Evolutionary conservation across 2,113 vertebrate species (phyloP).

Genomic region (Burhinus bistriatus): DNA sequence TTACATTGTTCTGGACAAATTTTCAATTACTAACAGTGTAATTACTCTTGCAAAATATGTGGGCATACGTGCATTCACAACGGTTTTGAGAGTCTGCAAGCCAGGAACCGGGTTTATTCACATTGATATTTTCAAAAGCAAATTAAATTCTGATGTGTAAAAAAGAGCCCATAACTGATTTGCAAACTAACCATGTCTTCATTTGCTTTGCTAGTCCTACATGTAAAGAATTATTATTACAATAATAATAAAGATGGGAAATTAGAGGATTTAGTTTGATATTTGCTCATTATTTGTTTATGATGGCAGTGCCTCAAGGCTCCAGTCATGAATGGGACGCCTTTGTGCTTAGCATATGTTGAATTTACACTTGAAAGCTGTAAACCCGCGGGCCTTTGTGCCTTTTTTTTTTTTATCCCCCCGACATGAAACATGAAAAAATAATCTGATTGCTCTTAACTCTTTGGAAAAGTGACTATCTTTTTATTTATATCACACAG

Average conservation of each 20-base stretch:
- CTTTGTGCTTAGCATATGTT: not conserved
- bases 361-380: not conserved
- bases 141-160: not conserved
- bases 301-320: not conserved
- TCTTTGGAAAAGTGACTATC: not conserved
- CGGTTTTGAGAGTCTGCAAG: not conserved
- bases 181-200: not conserved
- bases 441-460: not conserved
- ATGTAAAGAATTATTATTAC: not conserved
- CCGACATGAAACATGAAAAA: not conserved
- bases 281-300: not conserved
- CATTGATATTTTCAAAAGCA: not conserved
- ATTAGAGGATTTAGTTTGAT: not conserved
- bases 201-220: not conserved
- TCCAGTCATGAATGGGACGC: not conserved
- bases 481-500: not conserved
- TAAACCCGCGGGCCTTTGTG: not conserved
- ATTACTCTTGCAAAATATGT: not conserved
- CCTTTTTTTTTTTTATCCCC: not conserved
- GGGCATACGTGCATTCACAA: not conserved
- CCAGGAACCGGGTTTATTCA: not conserved
- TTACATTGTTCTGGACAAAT: not conserved
- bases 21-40: not conserved
- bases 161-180: not conserved
- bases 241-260: not conserved